These are phyloP conservation scores for Phocoena phocoena DNA, from an alignment of 2,113 vertebrate species.

Conservation along the genomic window DNA sequence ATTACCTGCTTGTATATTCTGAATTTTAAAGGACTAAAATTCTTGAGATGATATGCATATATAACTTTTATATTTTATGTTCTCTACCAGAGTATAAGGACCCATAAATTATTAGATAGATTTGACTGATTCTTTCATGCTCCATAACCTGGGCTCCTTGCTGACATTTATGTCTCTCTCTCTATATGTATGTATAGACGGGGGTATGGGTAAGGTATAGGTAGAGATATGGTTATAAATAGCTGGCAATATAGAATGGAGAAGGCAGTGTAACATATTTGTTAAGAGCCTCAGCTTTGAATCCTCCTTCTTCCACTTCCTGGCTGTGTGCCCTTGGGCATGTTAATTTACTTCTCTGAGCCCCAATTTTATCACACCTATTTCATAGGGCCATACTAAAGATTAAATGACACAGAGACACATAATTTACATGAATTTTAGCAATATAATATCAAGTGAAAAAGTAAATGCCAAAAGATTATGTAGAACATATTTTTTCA, in stretches of 20 bases:
- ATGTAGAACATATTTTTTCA: not conserved
- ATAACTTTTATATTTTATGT: not conserved
- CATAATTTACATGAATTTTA: not conserved
- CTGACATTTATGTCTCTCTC: not conserved
- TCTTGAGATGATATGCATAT: not conserved
- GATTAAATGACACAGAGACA: not conserved
- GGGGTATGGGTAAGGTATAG: not conserved
- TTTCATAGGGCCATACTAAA: not conserved
- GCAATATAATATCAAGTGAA: not conserved
- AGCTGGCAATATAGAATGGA: accelerated
- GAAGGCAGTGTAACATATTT: not conserved
- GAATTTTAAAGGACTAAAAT: not conserved
- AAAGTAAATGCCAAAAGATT: not conserved
- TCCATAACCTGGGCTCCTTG: not conserved
- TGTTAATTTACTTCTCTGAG: slow-evolving; percentile 14
- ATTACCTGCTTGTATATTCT: not conserved
- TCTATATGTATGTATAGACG: not conserved
- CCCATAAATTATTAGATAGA: not conserved
- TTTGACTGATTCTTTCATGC: not conserved
- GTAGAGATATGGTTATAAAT: not conserved
- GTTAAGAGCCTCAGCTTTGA: not conserved
- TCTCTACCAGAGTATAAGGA: not conserved
- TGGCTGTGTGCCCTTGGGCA: not conserved
- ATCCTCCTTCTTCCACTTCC: not conserved
- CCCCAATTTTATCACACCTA: not conserved